Percentiles rank a stretch among this genome's conserved stretches.
phyloP scores from a whole-genome alignment of 2,113 vertebrate species.

The Gobio gobio region DNA sequence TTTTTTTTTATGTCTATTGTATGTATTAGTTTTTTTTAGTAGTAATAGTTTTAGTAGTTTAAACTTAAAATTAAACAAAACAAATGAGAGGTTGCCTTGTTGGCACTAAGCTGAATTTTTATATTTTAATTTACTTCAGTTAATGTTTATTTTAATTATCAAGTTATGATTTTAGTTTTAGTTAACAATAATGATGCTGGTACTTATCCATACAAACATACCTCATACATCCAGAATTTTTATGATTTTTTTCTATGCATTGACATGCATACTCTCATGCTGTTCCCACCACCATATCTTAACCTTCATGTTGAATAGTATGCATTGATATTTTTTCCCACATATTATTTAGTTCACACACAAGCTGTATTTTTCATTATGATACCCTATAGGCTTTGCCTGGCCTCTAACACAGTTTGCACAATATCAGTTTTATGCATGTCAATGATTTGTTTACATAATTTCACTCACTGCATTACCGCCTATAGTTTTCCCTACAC shows the following conservation, averaged over 20 bases:
- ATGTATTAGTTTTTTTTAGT: too few relatives aligned
- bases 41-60: too few relatives aligned
- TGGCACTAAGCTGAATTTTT: too few relatives aligned
- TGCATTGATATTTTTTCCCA: neutral
- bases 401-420: neutral
- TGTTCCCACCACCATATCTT: neutral
- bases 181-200: neutral
- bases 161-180: neutral
- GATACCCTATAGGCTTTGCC: neutral
- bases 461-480: neutral
- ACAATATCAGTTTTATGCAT: neutral
- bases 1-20: neutral
- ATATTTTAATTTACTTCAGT: neutral
- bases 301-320: neutral
- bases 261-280: neutral
- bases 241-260: neutral
- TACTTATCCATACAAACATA: neutral
- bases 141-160: neutral
- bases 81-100: too few relatives aligned
- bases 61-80: too few relatives aligned
- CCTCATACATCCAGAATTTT: neutral
- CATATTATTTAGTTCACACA: neutral
- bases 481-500: neutral
- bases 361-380: neutral
- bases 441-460: conserved; percentile 4